phyloP scores from a whole-genome alignment of 2,113 vertebrate species.

The Tor tambroides region DNA sequence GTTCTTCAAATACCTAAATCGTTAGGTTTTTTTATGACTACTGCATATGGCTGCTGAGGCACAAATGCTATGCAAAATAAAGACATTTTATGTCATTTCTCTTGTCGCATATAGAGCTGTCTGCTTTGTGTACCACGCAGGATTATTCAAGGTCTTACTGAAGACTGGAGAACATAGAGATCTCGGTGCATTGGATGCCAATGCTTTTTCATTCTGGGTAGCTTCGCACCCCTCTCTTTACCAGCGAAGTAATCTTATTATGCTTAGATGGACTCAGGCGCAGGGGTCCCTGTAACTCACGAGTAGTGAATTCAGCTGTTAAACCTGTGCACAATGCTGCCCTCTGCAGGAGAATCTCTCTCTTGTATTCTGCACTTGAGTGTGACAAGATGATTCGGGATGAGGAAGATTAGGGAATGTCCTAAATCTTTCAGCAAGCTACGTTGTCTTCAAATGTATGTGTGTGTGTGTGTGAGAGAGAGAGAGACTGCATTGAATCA shows the following conservation, averaged over 20 bases:
- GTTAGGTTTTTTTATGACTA: slow-evolving; percentile 42
- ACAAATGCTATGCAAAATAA: slow-evolving; percentile 44
- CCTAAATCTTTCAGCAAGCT: slow-evolving; percentile 37
- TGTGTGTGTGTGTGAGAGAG: neutral
- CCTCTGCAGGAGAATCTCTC: slow-evolving; percentile 30
- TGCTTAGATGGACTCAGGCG: neutral
- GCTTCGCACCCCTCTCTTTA: slow-evolving; percentile 9
- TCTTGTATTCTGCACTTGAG: slow-evolving; percentile 27
- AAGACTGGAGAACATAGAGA: slow-evolving; percentile 35
- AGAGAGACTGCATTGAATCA: slow-evolving; percentile 54
- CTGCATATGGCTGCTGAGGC: slow-evolving; percentile 14
- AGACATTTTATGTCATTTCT: slow-evolving; percentile 12
- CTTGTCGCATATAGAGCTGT: neutral
- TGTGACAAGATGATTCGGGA: slow-evolving; percentile 33
- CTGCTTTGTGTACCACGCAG: slow-evolving; percentile 10
- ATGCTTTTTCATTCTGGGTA: slow-evolving; percentile 8
- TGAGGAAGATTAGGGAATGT: slow-evolving; percentile 27
- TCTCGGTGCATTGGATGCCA: slow-evolving; percentile 34
- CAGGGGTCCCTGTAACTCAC: neutral
- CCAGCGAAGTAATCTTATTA: neutral
- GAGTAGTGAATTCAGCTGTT: neutral
- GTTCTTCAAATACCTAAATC: slow-evolving; percentile 49
- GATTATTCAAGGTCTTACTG: neutral
- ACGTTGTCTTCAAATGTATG: slow-evolving; percentile 17
- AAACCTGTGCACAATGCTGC: slow-evolving; percentile 33